Evolutionary conservation across 2,113 vertebrate species (phyloP).

Genomic region (Pristiophorus japonicus): DNA sequence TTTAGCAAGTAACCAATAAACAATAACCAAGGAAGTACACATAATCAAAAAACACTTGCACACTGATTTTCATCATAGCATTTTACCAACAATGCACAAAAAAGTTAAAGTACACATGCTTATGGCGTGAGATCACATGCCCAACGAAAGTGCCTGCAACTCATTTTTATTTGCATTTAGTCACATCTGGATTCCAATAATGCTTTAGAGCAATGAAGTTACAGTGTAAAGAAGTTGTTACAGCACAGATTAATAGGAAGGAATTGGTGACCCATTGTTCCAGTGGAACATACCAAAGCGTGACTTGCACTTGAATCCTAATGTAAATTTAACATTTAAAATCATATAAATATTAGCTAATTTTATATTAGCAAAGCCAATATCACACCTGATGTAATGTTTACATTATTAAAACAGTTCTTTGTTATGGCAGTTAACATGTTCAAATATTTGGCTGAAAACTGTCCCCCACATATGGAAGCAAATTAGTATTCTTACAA

Average conservation of each 20-base stretch:
- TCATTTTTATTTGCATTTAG: background rate
- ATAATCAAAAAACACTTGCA: too few species aligned
- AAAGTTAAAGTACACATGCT: background rate
- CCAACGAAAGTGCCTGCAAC: background rate
- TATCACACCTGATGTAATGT: background rate
- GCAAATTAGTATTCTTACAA: background rate
- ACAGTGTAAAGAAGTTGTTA: background rate
- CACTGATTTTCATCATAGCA: too few species aligned
- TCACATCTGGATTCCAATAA: background rate
- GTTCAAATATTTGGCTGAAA: background rate
- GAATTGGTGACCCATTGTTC: background rate
- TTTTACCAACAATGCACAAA: too few species aligned
- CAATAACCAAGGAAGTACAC: too few species aligned
- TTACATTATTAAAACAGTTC: background rate
- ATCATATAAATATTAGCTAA: background rate
- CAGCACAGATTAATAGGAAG: background rate
- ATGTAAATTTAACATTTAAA: background rate
- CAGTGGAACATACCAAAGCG: background rate
- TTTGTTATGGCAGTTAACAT: background rate
- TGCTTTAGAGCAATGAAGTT: background rate
- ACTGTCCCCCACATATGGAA: background rate
- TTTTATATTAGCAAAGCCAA: background rate
- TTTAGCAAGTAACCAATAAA: too few species aligned
- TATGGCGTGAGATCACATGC: background rate
- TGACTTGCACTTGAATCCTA: background rate